Evolutionary conservation across 2,888 invertebrate genomes (phyloP).

Genomic region (Hemistola chrysoprasaria): DNA sequence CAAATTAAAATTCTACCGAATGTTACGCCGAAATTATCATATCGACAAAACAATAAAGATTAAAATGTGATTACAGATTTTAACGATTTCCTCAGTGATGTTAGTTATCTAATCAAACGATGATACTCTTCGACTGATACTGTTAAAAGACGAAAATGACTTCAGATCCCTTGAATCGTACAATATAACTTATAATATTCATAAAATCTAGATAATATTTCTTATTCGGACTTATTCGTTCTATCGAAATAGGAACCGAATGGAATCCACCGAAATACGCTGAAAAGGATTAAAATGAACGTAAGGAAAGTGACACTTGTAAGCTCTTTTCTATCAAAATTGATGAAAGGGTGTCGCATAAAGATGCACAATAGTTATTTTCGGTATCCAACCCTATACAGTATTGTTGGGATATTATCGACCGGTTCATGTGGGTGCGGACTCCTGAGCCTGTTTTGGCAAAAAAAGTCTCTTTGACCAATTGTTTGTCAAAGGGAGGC

Average conservation of each 20-base stretch:
- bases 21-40: slow-evolving; percentile 2
- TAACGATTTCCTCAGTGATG: neutral
- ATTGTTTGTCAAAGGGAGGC: slow-evolving; percentile 75
- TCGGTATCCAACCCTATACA: slow-evolving; percentile 61
- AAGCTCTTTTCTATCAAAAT: slow-evolving; percentile 76
- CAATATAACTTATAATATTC: too few species aligned
- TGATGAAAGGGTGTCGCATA: slow-evolving; percentile 74
- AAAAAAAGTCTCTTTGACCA: slow-evolving; percentile 76
- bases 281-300: slow-evolving; percentile 30
- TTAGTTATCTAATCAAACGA: slow-evolving; percentile 17
- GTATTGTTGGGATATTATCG: slow-evolving; percentile 71
- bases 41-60: slow-evolving; percentile 9
- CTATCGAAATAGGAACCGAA: too few species aligned
- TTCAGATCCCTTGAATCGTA: too few species aligned
- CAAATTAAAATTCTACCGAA: slow-evolving; percentile 20
- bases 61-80: slow-evolving; percentile 12
- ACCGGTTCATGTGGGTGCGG: slow-evolving; percentile 67
- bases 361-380: slow-evolving; percentile 77
- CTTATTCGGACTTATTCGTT: too few species aligned
- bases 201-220: too few species aligned
- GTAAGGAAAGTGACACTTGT: slow-evolving; percentile 71
- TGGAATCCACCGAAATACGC: slow-evolving; percentile 8
- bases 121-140: slow-evolving; percentile 17
- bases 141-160: too few species aligned
- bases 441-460: slow-evolving; percentile 63